These are phyloP conservation scores for Marcusenius ussheri DNA, from an alignment of 2,113 vertebrate genomes.

Conservation along the genomic window DNA sequence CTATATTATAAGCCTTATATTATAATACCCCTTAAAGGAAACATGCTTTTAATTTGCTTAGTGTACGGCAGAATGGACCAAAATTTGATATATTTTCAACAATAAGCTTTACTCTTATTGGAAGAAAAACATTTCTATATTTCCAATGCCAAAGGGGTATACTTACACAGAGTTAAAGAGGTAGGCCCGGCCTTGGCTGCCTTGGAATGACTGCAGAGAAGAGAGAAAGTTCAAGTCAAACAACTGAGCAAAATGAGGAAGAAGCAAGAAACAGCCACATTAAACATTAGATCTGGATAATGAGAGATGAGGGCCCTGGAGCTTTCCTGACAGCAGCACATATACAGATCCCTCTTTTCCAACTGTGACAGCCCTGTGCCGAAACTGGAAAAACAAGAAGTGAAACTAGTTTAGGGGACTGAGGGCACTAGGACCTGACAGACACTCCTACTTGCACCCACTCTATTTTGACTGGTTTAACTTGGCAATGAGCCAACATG, in stretches of 20 bases:
- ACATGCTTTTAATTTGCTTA: not conserved
- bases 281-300: not conserved
- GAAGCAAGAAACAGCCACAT: constrained; percentile 3
- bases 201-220: constrained; percentile 88
- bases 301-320: not conserved
- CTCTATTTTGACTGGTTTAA: not conserved
- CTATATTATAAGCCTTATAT: not conserved
- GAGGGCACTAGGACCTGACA: not conserved
- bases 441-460: not conserved
- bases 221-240: constrained; percentile 19
- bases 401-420: not conserved
- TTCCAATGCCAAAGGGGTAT: constrained; percentile 18
- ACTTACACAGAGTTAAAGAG: constrained; percentile 99
- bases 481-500: constrained; percentile 13
- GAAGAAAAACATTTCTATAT: not conserved
- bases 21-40: not conserved
- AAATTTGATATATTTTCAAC: not conserved
- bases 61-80: not conserved
- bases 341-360: not conserved
- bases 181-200: constrained; percentile 96
- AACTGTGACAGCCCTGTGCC: not conserved
- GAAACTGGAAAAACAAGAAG: not conserved
- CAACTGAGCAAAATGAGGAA: not conserved
- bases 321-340: not conserved
- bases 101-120: not conserved